phyloP scores from a whole-genome alignment of 2,113 vertebrate genomes.

The Abramis brama region DNA sequence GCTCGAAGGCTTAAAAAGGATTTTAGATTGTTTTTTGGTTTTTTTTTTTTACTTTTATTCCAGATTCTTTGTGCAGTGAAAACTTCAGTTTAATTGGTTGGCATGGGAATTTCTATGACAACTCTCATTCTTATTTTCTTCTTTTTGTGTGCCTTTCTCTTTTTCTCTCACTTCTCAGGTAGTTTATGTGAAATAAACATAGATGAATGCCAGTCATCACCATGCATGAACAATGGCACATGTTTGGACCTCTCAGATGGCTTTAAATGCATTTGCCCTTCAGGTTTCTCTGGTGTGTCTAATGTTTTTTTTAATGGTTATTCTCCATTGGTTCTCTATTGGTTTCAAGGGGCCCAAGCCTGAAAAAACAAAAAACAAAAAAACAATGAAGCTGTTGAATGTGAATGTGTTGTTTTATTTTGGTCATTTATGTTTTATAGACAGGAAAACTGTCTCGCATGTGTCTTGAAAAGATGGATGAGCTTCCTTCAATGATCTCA shows the following conservation, averaged over 20 bases:
- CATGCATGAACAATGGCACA: constrained; percentile 73
- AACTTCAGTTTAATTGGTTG: constrained; percentile 48
- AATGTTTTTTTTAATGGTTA: neutral
- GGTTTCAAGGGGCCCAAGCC: neutral
- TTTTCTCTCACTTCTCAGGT: constrained; percentile 60
- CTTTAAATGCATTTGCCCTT: constrained; percentile 72
- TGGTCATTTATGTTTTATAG: neutral
- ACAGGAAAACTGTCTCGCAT: neutral
- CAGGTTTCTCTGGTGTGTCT: constrained; percentile 78
- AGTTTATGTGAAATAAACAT: constrained; percentile 78
- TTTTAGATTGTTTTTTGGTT: constrained; percentile 2
- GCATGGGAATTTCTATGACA: constrained; percentile 53
- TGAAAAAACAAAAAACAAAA: neutral
- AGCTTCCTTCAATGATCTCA: neutral
- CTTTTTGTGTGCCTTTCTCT: constrained; percentile 9
- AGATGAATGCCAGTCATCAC: constrained; percentile 78
- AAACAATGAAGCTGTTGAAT: neutral
- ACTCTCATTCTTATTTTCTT: constrained; percentile 34
- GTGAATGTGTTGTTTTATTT: neutral
- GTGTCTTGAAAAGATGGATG: neutral
- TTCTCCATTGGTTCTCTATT: neutral
- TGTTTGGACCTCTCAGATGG: constrained; percentile 73
- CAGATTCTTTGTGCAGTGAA: constrained; percentile 42
- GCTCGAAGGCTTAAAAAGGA: constrained; percentile 27
- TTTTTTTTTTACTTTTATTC: constrained; percentile 35